Percentiles rank a stretch among this genome's conserved stretches.
phyloP scores from a whole-genome alignment of 2,888 invertebrate species.

The Perdita meconis region DNA sequence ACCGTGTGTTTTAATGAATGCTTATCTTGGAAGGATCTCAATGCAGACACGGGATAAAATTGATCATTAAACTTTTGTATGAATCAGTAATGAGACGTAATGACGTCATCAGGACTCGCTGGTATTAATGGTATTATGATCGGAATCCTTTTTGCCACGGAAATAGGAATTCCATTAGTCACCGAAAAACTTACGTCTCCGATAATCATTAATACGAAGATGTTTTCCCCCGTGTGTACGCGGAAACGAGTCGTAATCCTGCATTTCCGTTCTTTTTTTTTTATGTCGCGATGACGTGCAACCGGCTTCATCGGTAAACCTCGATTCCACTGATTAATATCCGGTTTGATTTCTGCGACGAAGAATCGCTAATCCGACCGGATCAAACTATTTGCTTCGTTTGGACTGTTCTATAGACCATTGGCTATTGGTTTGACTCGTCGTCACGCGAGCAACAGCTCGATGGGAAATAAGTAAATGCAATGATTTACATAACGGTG shows the following conservation, averaged over 20 bases:
- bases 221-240: neutral
- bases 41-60: too few relatives aligned
- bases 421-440: neutral
- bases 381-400: neutral
- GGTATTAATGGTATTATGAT: too few relatives aligned
- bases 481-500: constrained; percentile 4
- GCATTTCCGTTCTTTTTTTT: constrained; percentile 23
- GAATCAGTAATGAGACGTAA: constrained; percentile 4
- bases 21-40: too few relatives aligned
- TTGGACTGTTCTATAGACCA: neutral
- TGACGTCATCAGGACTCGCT: too few relatives aligned
- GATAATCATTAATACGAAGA: neutral
- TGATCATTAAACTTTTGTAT: neutral
- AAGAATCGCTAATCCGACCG: neutral
- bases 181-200: neutral
- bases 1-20: too few relatives aligned
- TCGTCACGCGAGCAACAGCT: neutral
- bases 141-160: neutral
- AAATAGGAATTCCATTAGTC: neutral
- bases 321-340: constrained; percentile 22
- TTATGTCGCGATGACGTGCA: neutral
- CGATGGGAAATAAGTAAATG: neutral
- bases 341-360: constrained; percentile 15
- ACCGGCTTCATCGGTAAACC: neutral
- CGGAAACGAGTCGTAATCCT: constrained; percentile 5